These are phyloP conservation scores for Clarias gariepinus DNA, from an alignment of 2,113 vertebrate genomes.

Conservation along the genomic window DNA sequence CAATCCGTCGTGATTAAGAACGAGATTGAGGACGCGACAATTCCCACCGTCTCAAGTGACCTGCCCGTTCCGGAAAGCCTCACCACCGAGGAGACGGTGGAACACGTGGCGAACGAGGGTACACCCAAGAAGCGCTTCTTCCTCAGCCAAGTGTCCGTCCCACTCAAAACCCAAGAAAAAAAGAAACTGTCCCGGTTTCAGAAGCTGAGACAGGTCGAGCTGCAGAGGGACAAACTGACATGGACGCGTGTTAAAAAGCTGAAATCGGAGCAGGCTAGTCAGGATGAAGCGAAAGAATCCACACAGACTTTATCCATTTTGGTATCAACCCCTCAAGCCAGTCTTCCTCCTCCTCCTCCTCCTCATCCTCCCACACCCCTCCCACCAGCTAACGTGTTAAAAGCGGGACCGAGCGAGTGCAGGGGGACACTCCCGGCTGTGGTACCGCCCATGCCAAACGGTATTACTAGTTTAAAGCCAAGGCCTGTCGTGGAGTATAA, in stretches of 20 bases:
- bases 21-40: not conserved
- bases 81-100: constrained; percentile 56
- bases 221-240: constrained; percentile 80
- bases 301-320: constrained; percentile 31
- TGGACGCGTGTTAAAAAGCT: constrained; percentile 93
- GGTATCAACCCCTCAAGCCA: constrained; percentile 22
- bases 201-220: constrained; percentile 73
- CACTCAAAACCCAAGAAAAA: constrained; percentile 85
- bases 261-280: constrained; percentile 74
- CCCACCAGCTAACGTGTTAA: constrained; percentile 15
- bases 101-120: constrained; percentile 58
- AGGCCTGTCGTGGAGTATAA: constrained; percentile 71
- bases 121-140: constrained; percentile 89
- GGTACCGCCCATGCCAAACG: constrained; percentile 76
- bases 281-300: constrained; percentile 49
- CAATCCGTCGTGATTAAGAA: not conserved
- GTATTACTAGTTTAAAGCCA: constrained; percentile 64
- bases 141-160: constrained; percentile 84
- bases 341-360: constrained; percentile 41
- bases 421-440: constrained; percentile 67
- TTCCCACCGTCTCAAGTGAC: constrained; percentile 57
- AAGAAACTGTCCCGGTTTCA: constrained; percentile 77
- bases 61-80: constrained; percentile 37
- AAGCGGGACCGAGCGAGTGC: constrained; percentile 29
- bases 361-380: constrained; percentile 22